Base-by-base conservation (phyloP, 2,113 vertebrate genomes). In the Campylomormyrus tamandua region DNA sequence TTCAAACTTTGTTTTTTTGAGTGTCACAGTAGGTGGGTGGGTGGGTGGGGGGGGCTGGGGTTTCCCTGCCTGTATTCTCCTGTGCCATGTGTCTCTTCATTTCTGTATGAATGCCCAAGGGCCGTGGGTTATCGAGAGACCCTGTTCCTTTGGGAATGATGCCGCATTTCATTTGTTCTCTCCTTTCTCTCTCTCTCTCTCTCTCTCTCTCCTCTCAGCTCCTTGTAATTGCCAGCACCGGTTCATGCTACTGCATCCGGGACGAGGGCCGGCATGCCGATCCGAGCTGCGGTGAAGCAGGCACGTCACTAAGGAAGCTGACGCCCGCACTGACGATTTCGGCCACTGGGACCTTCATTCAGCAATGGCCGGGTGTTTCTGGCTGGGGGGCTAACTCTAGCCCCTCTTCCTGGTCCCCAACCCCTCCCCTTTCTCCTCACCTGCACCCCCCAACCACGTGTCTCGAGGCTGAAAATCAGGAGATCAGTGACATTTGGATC, bases 321-420 rank as follows among this genome's bases (percentile, higher is more conserved):
- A 58, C 50, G 8, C 17, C 80, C 6, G 53, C 53, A 10, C 21
- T 27, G 52, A 91, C 84, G 24, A 49, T 45, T 66, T 83, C 48
- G 58, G 87, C 87, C 83, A 42, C 88, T 90, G 92, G 92, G 89
- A 45, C 90, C 92, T 92, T 91, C 4, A 15, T 24, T 92, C 92
- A 93, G 94, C 93, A 94, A 97, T 97, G 97, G 95, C 95, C 90
- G 92, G 87, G 2, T 92, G 93, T 84, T 94, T 96, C 90, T 97
- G 96, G 96, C 95, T 96, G 92, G 96, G 96, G 91, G 95, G 96
- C 92, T 97, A 93, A 92, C 49, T 58, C 21, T 8, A 52, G 21
- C 89, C 58, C 42, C 46, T 31, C 66, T 39, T 15, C 58, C 88
- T 58, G 42, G 11, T 39, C 88, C 42, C 53, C 39, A 17, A 83